Evolutionary conservation across 2,797 vertebrate species (phyloP).

Genomic region (Leptoclinus maculatus): DNA sequence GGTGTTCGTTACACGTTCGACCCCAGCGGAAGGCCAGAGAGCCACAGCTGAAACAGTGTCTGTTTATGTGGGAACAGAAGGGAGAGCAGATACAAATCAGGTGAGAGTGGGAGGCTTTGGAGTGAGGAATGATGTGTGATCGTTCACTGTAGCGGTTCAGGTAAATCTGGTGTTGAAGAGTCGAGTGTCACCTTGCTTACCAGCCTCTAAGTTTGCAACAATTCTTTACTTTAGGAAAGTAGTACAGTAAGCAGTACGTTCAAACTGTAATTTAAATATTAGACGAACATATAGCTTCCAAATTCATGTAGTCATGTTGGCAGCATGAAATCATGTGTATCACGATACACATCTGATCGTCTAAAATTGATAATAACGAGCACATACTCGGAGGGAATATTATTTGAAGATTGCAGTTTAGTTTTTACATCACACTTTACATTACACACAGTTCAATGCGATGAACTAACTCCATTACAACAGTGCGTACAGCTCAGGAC

Average conservation of each 20-base stretch:
- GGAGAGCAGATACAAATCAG: slow-evolving; percentile 41
- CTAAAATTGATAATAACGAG: too few relatives aligned
- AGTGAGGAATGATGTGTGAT: slow-evolving; percentile 19
- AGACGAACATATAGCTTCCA: neutral
- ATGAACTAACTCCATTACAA: neutral
- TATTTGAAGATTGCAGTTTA: too few relatives aligned
- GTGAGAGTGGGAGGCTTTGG: slow-evolving; percentile 20
- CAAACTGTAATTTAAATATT: slow-evolving; percentile 1
- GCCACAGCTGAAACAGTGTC: slow-evolving; percentile 64
- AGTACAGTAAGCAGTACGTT: neutral
- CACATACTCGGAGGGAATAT: too few relatives aligned
- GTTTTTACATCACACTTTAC: neutral
- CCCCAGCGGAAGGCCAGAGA: slow-evolving; percentile 64
- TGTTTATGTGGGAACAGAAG: slow-evolving; percentile 54
- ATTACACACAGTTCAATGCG: neutral
- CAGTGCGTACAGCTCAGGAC: too few relatives aligned
- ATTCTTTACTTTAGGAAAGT: neutral
- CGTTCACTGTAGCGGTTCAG: slow-evolving; percentile 8
- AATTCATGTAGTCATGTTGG: neutral
- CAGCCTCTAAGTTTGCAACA: neutral
- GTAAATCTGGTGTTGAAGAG: slow-evolving; percentile 2
- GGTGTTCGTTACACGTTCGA: slow-evolving; percentile 80
- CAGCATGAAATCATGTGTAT: neutral
- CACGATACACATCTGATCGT: too few relatives aligned
- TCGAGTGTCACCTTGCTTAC: neutral